Evolutionary conservation across 2,888 invertebrate genomes (phyloP), one percentile per base, ranked within the genome.

Genomic region (Nemotelus pantherinus): DNA sequence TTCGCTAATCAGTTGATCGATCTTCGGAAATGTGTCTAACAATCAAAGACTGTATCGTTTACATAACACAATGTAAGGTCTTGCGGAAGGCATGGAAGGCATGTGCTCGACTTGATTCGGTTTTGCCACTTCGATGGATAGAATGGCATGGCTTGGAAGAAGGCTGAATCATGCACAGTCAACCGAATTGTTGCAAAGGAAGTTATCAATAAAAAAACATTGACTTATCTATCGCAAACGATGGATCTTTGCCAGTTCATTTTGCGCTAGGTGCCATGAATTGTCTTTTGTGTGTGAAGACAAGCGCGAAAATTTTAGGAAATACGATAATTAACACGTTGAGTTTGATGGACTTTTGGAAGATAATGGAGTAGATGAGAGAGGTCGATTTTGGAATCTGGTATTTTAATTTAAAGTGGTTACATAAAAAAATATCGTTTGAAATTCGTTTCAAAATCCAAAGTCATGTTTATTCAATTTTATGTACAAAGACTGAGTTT

Each of bases 151-250:
- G 25, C 10, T 10, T 25, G 25, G 1, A 10, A 3, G 10, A 57
- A 57, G 25, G 3, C 57, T 5, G n/a, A 57, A 9, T 9, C 57
- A 25, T 57, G 57, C 57, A 25, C 25, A 25, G 25, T 25, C 57
- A 57, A 57, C 57, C 10, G 25, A 10, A 25, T 57, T 10, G 10
- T 25, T 25, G 10, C n/a, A 10, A 57, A 57, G 57, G 57, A 57
- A 57, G 57, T 57, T 9, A 57, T 57, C 57, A 57, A 57, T 57
- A 57, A 57, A 57, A 25, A 57, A 25, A 57, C 10, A 25, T 57
- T 57, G 25, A 25, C 25, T 25, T 25, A 3, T 10, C 4, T 57
- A 57, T 57, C 57, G 10, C 5, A 25, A 57, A 25, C 5, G 57
- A 57, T 25, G 25, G 57, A 57, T 57, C 57, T 5, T 9, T 57